These are phyloP conservation scores for Nysson spinosus DNA, from an alignment of 2,888 invertebrate species.

Conservation along the genomic window DNA sequence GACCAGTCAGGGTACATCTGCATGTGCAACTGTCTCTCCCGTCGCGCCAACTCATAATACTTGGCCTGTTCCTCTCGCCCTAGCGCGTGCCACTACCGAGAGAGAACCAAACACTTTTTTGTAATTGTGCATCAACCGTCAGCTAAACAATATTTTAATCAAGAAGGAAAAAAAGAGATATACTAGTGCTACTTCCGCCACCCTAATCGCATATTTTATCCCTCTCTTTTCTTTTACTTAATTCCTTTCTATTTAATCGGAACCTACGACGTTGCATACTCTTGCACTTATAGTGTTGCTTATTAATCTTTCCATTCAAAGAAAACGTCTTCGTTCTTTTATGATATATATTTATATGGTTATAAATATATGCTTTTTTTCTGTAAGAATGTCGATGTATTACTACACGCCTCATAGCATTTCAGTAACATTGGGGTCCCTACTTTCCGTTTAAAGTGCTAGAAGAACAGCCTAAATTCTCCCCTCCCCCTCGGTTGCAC, in stretches of 20 bases:
- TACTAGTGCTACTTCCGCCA: conserved; percentile 76
- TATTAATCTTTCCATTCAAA: conserved; percentile 14
- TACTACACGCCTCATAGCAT: conserved; percentile 58
- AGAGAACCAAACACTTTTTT: conserved; percentile 77
- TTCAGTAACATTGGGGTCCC: conserved; percentile 77
- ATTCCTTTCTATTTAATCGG: conserved; percentile 20
- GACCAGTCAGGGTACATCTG: conserved; percentile 99
- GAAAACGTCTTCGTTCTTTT: conserved; percentile 13
- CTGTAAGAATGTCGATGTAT: conserved; percentile 12
- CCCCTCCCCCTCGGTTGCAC: conserved; percentile 77
- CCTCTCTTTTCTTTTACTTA: conserved; percentile 22
- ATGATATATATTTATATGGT: background rate
- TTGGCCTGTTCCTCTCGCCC: conserved; percentile 99
- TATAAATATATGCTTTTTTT: background rate
- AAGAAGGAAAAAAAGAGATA: conserved; percentile 61
- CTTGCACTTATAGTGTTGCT: conserved; percentile 17
- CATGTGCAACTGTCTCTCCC: conserved; percentile 99
- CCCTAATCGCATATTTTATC: conserved; percentile 61
- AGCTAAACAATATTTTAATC: conserved; percentile 61
- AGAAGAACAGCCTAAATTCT: conserved; percentile 84
- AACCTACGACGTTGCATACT: conserved; percentile 24
- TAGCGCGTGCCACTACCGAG: conserved; percentile 98
- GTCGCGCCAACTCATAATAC: conserved; percentile 99
- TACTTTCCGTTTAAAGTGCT: conserved; percentile 82
- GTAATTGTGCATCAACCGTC: conserved; percentile 62